Evolutionary conservation across 64 coral and sea anemone species (phyloP).

Genomic region (Cladopsammia gracilis): DNA sequence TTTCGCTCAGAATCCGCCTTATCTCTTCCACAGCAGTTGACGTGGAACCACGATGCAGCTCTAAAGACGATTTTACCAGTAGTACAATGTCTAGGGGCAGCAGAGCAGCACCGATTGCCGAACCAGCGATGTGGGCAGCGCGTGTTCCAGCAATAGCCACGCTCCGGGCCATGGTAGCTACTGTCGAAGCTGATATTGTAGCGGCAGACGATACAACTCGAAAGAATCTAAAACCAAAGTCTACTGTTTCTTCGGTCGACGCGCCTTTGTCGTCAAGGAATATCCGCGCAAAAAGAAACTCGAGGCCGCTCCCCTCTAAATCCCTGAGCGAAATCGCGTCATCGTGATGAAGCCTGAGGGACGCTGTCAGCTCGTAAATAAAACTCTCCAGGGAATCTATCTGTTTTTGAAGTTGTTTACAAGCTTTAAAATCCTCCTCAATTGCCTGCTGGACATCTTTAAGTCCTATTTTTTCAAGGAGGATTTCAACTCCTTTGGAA

Average conservation of each 20-base stretch:
- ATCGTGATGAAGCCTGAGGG: constrained; percentile 1
- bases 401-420: background rate
- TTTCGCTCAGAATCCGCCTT: background rate
- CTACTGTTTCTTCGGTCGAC: constrained; percentile 8
- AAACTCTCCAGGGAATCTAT: background rate
- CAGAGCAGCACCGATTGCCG: background rate
- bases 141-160: background rate
- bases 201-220: background rate
- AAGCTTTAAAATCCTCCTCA: constrained; percentile 3
- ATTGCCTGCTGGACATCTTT: constrained; percentile 39
- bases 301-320: background rate
- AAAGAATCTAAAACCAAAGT: constrained; percentile 2
- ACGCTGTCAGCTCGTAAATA: background rate
- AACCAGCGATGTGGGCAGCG: constrained; percentile 17
- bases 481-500: constrained; percentile 17
- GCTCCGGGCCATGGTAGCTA: constrained; percentile 5
- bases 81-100: constrained; percentile 31
- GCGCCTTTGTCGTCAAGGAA: background rate
- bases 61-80: constrained; percentile 29
- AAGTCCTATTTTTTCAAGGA: constrained; percentile 20
- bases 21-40: constrained; percentile 40
- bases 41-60: constrained; percentile 33
- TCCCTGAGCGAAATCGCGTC: background rate
- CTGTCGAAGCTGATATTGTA: background rate
- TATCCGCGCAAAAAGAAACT: background rate